Conservation (phyloP, 2,888 invertebrate species). For the Molanna angustata region DNA sequence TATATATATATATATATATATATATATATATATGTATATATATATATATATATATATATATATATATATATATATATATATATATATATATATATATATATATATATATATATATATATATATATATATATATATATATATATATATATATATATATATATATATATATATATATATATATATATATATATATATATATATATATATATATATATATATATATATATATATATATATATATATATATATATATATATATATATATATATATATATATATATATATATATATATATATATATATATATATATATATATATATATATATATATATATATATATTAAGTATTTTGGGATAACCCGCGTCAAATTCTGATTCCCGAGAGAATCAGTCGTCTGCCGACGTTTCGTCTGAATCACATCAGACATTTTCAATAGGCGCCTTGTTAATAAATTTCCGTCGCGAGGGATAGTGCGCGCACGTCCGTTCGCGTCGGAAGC, state of each 20-base stretch:
- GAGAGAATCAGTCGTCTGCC: no score
- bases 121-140: neutral
- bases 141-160: slow-evolving; percentile 3
- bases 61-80: neutral
- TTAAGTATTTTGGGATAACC: slow-evolving; percentile 2
- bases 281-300: slow-evolving; percentile 9
- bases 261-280: slow-evolving; percentile 8
- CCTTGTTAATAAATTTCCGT: no score
- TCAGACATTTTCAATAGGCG: no score
- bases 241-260: slow-evolving; percentile 8
- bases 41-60: neutral
- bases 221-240: slow-evolving; percentile 9
- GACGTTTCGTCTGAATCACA: no score
- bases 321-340: slow-evolving; percentile 9
- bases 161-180: slow-evolving; percentile 9
- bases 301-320: slow-evolving; percentile 9
- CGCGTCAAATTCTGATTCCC: no score
- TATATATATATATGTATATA: neutral
- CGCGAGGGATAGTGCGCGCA: no score
- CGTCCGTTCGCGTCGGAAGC: no score
- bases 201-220: slow-evolving; percentile 8
- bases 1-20: neutral
- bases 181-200: slow-evolving; percentile 9
- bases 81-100: neutral
- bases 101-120: neutral